A percentile compares a stretch with the other conserved stretches of the same genome.
Conservation (phyloP, 2,797 vertebrate species). For the Chelon auratus region DNA sequence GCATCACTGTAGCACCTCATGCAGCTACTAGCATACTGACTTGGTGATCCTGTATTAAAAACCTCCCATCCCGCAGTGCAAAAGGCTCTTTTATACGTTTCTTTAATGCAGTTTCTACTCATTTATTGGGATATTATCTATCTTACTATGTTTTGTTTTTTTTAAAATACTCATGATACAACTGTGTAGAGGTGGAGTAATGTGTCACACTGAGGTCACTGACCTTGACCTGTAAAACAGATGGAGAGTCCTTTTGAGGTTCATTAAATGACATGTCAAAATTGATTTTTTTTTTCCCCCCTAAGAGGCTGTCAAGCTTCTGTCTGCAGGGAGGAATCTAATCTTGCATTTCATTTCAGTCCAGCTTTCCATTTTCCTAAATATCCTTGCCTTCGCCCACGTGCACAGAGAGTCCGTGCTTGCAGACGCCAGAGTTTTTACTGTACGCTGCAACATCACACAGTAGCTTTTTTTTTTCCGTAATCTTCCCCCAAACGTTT, state of each 20-base stretch:
- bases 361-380: not conserved
- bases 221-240: conserved; percentile 3
- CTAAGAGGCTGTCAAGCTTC: not conserved
- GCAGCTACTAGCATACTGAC: not conserved
- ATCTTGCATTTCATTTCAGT: not conserved
- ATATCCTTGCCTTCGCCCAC: not conserved
- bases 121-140: not conserved
- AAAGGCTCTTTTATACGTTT: not conserved
- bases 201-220: not conserved
- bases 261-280: not conserved
- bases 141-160: too few species aligned
- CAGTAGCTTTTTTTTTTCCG: conserved; percentile 36
- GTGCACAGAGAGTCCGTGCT: not conserved
- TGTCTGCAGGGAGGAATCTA: not conserved
- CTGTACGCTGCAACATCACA: conserved; percentile 38
- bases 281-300: not conserved
- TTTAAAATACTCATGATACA: not conserved
- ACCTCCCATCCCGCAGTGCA: not conserved
- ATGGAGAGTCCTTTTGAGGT: conserved; percentile 5
- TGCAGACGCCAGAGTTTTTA: conserved; percentile 37
- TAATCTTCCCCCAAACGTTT: conserved; percentile 54
- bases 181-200: not conserved
- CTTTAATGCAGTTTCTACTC: not conserved
- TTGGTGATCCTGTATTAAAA: too few species aligned
- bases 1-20: not conserved